Conservation (phyloP, 2,113 vertebrate species). For the Mormoops blainvillei region DNA sequence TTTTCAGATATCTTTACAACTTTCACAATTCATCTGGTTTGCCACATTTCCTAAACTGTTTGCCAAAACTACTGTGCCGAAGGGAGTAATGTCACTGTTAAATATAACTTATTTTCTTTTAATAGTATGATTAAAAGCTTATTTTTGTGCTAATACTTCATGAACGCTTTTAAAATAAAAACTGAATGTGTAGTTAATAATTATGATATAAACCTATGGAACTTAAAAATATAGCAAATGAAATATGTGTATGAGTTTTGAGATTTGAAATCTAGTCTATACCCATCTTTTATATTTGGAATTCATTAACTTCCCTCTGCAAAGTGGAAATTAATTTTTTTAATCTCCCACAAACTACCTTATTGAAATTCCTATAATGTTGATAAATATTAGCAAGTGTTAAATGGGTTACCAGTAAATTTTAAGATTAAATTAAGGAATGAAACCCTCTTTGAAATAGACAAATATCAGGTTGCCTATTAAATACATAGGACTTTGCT, state of each 20-base stretch:
- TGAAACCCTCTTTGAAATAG: not conserved
- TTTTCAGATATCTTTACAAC: slow-evolving; percentile 19
- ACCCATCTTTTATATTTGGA: not conserved
- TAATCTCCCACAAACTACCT: not conserved
- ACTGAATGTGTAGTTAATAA: slow-evolving; percentile 2
- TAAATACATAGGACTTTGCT: slow-evolving; percentile 5
- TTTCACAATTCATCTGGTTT: slow-evolving; percentile 12
- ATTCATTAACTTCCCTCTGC: slow-evolving; percentile 37
- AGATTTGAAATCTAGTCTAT: not conserved
- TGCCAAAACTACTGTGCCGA: slow-evolving; percentile 31
- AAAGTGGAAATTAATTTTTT: not conserved
- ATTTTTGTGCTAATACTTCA: slow-evolving; percentile 25
- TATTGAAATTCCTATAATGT: not conserved
- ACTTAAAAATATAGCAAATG: slow-evolving; percentile 36
- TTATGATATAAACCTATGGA: not conserved
- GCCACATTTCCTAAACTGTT: slow-evolving; percentile 27
- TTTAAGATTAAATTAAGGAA: slow-evolving; percentile 34
- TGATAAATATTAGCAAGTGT: not conserved
- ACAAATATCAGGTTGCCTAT: not conserved
- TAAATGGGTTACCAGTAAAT: slow-evolving; percentile 27
- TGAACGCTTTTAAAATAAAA: slow-evolving; percentile 17
- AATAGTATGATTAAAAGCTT: not conserved
- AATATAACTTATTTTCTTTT: not conserved
- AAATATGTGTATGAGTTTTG: not conserved
- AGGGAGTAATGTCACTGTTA: not conserved